Evolutionary conservation across 2,113 vertebrate species (phyloP).

Genomic region (Lota lota): DNA sequence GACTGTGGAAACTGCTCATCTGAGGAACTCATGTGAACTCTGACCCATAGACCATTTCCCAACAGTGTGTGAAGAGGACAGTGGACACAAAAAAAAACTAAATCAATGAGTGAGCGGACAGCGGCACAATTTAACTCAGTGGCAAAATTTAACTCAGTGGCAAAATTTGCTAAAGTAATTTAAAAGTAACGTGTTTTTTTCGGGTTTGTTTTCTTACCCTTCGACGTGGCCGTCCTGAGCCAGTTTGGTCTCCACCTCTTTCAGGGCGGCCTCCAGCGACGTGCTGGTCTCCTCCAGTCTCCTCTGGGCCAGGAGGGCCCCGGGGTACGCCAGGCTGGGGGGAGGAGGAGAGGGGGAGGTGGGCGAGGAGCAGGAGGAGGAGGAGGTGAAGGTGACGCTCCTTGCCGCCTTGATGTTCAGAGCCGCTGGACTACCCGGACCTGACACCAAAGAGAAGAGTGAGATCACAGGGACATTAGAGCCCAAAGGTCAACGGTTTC

Average conservation of each 20-base stretch:
- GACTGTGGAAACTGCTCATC: no score
- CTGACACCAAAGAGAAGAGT: constrained; percentile 3
- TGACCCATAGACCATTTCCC: background rate
- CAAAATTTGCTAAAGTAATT: no score
- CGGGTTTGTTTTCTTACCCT: constrained; percentile 61
- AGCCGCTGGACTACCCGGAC: constrained; percentile 55
- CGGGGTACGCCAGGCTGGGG: constrained; percentile 16
- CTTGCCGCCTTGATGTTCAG: constrained; percentile 59
- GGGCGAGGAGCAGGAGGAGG: constrained; percentile 40
- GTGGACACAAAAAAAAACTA: no score
- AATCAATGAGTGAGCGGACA: no score
- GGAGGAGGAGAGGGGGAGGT: constrained; percentile 36
- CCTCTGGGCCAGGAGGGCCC: constrained; percentile 66
- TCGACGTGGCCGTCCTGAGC: constrained; percentile 32
- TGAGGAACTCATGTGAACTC: background rate
- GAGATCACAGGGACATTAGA: constrained; percentile 44
- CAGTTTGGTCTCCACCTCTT: constrained; percentile 82
- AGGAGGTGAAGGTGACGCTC: constrained; percentile 58
- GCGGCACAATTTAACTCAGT: no score
- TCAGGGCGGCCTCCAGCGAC: constrained; percentile 76
- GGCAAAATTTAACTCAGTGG: no score
- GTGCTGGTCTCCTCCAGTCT: constrained; percentile 86
- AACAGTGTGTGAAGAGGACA: no score
- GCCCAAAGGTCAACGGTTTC: constrained; percentile 15
- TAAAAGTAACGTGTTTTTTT: no score